These are phyloP conservation scores for Leptatherina wallacei DNA, from an alignment of 2,797 vertebrate genomes.

Conservation along the genomic window DNA sequence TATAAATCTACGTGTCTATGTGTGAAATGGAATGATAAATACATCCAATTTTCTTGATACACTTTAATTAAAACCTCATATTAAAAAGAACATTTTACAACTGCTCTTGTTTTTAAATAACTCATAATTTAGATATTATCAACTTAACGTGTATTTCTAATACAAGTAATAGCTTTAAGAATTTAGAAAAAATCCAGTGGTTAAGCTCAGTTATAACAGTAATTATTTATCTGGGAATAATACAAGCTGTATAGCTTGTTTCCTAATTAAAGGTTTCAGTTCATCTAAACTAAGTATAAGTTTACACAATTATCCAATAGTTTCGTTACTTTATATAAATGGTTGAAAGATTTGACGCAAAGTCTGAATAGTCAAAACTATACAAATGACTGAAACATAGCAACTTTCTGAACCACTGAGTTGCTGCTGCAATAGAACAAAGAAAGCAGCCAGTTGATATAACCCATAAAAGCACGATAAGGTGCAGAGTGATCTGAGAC, in stretches of 20 bases:
- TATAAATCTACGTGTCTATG: slow-evolving; percentile 16
- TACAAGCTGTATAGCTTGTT: too few relatives aligned
- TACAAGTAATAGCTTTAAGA: not conserved
- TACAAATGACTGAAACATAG: not conserved
- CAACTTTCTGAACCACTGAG: not conserved
- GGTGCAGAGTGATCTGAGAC: not conserved
- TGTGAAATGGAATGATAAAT: slow-evolving; percentile 6
- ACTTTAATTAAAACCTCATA: not conserved
- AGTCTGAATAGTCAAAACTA: not conserved
- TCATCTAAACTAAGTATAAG: too few relatives aligned
- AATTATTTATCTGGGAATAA: not conserved
- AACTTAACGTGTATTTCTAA: not conserved
- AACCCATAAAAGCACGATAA: not conserved
- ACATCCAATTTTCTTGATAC: not conserved
- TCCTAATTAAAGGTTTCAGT: not conserved
- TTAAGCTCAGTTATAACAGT: not conserved
- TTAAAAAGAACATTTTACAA: not conserved
- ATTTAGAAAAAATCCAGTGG: not conserved
- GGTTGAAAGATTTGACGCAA: not conserved
- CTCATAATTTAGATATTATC: not conserved
- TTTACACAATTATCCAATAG: not conserved
- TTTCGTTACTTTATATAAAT: not conserved
- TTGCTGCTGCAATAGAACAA: too few relatives aligned
- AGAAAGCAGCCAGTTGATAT: too few relatives aligned
- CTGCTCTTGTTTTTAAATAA: not conserved